Evolutionary conservation across 2,113 vertebrate species (phyloP).

Genomic region (Panthera uncia): DNA sequence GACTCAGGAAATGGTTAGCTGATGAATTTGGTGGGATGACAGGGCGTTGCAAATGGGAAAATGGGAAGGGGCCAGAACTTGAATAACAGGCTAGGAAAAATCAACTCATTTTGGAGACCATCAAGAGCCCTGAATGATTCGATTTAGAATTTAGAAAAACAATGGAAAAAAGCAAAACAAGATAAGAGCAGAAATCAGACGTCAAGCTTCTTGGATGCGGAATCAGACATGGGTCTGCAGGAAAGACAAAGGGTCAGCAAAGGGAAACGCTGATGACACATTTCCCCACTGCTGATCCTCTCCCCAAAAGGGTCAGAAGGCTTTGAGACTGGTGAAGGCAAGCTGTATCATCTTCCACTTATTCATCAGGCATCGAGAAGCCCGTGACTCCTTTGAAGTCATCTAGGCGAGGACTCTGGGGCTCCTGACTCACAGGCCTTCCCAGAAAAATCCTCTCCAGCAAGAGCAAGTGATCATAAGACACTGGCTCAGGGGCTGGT

Average conservation of each 20-base stretch:
- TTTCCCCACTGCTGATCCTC: not conserved
- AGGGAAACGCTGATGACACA: not conserved
- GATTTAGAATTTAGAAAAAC: not conserved
- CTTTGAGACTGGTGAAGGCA: not conserved
- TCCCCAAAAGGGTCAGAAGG: not conserved
- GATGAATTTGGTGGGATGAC: not conserved
- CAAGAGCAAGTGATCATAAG: not conserved
- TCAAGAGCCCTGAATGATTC: not conserved
- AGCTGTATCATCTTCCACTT: not conserved
- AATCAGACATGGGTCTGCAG: not conserved
- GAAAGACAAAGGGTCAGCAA: not conserved
- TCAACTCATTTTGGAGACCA: not conserved
- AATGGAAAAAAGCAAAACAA: slow-evolving; percentile 46
- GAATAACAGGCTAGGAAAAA: slow-evolving; percentile 5
- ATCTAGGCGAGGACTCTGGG: not conserved
- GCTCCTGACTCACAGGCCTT: slow-evolving; percentile 63
- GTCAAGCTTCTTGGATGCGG: not conserved
- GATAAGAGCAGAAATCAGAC: slow-evolving; percentile 10
- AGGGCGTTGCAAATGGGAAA: not conserved
- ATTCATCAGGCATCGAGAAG: not conserved
- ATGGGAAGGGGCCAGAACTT: not conserved
- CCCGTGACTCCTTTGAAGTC: slow-evolving; percentile 37
- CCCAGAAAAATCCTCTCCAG: slow-evolving; percentile 44
- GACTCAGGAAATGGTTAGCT: not conserved
- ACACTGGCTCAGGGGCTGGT: not conserved